These are phyloP conservation scores for Agelaius tricolor DNA, from an alignment of 2,113 vertebrate species.

Conservation along the genomic window DNA sequence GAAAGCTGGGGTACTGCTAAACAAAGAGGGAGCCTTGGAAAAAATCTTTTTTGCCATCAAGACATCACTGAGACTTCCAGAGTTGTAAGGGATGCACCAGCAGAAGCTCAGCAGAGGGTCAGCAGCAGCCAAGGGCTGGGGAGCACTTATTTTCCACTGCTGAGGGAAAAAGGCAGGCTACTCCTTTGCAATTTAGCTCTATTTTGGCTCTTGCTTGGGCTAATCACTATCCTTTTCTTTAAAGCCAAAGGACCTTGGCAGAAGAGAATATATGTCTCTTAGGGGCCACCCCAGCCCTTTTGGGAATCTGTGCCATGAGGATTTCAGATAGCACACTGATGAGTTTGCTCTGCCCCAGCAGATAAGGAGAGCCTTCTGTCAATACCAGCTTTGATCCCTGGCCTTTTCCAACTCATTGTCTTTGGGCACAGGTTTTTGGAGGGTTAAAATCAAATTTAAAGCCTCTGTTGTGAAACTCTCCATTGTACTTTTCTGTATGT, in stretches of 20 bases:
- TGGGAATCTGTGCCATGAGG: fast-evolving
- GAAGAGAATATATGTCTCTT: neutral
- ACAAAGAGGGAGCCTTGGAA: neutral
- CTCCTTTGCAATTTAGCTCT: neutral
- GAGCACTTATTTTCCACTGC: neutral
- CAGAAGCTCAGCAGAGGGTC: neutral
- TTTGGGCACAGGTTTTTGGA: neutral
- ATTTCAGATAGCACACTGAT: neutral
- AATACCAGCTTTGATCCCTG: neutral
- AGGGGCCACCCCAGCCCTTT: neutral
- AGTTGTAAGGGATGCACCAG: fast-evolving
- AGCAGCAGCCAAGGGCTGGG: neutral
- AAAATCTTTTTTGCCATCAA: neutral
- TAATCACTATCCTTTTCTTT: neutral
- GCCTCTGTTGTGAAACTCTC: neutral
- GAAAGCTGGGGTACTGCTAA: neutral
- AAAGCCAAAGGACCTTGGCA: neutral
- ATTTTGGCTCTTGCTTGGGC: neutral
- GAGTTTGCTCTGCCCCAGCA: neutral
- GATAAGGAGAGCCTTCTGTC: neutral
- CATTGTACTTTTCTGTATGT: neutral
- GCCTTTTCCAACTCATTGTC: neutral
- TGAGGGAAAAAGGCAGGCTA: fast-evolving
- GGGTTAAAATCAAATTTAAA: neutral
- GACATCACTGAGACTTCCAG: neutral